phyloP scores from a whole-genome alignment of 2,113 vertebrate species.

The Acanthisitta chloris region DNA sequence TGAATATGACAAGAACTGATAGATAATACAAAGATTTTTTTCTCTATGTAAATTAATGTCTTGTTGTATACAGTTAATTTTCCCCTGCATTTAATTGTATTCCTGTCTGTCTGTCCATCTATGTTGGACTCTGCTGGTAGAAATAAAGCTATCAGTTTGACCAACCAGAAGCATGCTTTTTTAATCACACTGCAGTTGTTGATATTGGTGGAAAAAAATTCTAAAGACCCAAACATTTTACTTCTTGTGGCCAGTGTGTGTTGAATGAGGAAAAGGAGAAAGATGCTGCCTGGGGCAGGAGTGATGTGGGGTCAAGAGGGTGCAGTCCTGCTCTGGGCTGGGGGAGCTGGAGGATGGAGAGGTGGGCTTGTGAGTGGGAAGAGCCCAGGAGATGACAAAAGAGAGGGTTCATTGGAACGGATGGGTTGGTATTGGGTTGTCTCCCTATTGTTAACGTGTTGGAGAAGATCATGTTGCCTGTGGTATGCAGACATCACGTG shows the following conservation, averaged over 20 bases:
- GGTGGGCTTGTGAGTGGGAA: neutral
- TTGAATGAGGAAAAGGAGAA: neutral
- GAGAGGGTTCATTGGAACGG: no score
- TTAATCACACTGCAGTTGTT: accelerated
- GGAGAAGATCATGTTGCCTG: no score
- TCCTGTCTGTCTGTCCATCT: neutral
- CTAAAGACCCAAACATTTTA: accelerated
- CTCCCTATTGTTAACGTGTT: no score
- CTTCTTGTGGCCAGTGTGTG: accelerated
- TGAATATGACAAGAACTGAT: neutral
- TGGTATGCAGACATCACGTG: no score
- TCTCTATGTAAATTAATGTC: neutral
- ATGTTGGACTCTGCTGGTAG: slow-evolving; percentile 33
- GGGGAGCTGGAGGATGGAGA: neutral
- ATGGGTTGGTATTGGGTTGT: no score
- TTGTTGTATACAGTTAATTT: slow-evolving; percentile 50
- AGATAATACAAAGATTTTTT: neutral
- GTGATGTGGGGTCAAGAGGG: neutral
- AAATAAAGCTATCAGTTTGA: slow-evolving; percentile 52
- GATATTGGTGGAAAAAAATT: accelerated
- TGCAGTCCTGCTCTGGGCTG: neutral
- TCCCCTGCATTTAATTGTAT: slow-evolving; percentile 52
- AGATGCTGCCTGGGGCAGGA: neutral
- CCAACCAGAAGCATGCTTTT: neutral
- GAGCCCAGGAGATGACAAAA: neutral